Percentiles rank a stretch among this genome's conserved stretches.
Evolutionary conservation across 2,113 vertebrate genomes (phyloP).

Genomic region (Thomomys bottae): DNA sequence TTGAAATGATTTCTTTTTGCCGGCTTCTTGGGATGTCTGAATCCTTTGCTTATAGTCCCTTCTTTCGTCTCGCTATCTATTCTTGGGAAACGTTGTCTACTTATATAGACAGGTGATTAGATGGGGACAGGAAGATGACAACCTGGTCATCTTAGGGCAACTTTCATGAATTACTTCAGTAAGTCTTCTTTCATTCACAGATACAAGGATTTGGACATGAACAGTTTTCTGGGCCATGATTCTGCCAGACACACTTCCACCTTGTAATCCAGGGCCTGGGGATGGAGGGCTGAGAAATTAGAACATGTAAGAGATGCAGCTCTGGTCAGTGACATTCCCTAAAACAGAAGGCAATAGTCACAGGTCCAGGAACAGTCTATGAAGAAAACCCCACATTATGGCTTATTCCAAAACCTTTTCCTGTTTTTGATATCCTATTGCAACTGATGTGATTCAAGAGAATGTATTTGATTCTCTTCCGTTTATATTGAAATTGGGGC

Average conservation of each 20-base stretch:
- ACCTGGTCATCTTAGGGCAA: not conserved
- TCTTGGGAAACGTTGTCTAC: not conserved
- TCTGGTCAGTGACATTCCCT: not conserved
- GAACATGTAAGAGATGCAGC: not conserved
- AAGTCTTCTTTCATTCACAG: not conserved
- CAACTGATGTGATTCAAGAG: not conserved
- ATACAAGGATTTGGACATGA: not conserved
- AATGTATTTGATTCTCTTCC: not conserved
- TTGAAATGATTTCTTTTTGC: not conserved
- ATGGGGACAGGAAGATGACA: not conserved
- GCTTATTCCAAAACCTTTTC: not conserved
- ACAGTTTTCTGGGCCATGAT: not conserved
- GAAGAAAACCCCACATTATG: not conserved
- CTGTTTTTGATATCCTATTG: not conserved
- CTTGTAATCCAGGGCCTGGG: no score
- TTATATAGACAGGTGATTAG: not conserved
- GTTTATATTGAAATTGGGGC: not conserved
- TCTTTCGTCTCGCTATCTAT: not conserved
- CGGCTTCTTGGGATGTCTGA: not conserved
- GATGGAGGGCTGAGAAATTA: not conserved
- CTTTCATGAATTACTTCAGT: not conserved
- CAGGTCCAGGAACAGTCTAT: not conserved
- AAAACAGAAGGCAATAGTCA: not conserved
- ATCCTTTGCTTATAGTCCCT: not conserved
- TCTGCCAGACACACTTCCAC: not conserved